Conservation (phyloP, 1,140 invertebrate genomes). For the Oryzaephilus surinamensis region DNA sequence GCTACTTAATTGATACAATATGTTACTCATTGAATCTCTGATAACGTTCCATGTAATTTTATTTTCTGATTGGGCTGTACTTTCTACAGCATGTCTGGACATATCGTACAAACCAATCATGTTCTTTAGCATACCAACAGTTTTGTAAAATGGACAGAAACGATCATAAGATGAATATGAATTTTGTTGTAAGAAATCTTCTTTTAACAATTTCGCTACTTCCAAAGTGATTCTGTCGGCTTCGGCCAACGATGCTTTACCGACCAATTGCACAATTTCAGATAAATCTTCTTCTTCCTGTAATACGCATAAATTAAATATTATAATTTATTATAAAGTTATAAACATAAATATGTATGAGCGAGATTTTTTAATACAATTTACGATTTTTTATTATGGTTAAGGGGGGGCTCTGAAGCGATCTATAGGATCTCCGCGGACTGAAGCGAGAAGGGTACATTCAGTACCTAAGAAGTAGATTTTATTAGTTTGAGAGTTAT, state of each 20-base stretch:
- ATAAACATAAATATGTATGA: no score
- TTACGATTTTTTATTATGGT: no score
- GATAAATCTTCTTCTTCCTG: conserved; percentile 98
- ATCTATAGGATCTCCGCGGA: no score
- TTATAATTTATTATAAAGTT: no score
- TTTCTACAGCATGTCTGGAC: conserved; percentile 93
- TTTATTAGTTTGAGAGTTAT: no score
- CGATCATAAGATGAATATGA: conserved; percentile 51
- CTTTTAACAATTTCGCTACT: conserved; percentile 96
- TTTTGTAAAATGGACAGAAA: conserved; percentile 99
- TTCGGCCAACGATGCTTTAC: conserved; percentile 97
- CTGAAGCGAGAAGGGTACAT: no score
- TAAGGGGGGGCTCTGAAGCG: no score
- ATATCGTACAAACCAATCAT: conserved; percentile 99
- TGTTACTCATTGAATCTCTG: conserved; percentile 90
- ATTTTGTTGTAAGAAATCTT: conserved; percentile 99
- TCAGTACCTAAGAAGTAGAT: no score
- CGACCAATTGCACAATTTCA: conserved; percentile 99
- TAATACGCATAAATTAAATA: no score
- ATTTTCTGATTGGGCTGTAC: conserved; percentile 97
- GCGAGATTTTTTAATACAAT: no score
- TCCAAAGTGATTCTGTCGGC: conserved; percentile 99
- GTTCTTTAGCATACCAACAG: conserved; percentile 96
- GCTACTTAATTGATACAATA: conserved; percentile 93
- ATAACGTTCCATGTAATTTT: conserved; percentile 99